phyloP scores from a whole-genome alignment of 1,140 invertebrate species.

The Sinonovacula constricta region DNA sequence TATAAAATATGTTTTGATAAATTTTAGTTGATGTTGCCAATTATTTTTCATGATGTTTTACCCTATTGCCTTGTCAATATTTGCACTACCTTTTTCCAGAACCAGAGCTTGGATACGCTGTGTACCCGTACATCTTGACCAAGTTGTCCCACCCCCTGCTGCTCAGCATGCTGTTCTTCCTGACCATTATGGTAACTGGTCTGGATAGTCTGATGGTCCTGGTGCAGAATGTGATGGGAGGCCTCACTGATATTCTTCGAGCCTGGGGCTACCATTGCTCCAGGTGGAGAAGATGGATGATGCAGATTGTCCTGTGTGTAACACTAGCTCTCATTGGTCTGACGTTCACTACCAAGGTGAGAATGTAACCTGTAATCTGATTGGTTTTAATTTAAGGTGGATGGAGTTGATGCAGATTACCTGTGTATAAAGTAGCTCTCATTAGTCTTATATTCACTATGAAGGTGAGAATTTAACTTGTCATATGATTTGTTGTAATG shows the following conservation, averaged over 20 bases:
- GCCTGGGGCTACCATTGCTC: conserved; percentile 72
- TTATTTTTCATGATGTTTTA: no score
- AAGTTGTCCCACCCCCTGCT: conserved; percentile 94
- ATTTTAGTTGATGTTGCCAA: no score
- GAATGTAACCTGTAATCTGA: no score
- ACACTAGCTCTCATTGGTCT: conserved; percentile 66
- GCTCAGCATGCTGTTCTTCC: conserved; percentile 98
- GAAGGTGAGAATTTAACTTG: no score
- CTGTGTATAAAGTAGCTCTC: no score
- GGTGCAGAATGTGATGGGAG: conserved; percentile 87
- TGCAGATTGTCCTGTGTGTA: conserved; percentile 64
- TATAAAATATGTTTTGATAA: no score
- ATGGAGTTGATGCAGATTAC: no score
- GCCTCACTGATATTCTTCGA: conserved; percentile 84
- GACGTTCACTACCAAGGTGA: conserved; percentile 72
- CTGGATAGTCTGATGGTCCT: conserved; percentile 92
- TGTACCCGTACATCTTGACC: conserved; percentile 96
- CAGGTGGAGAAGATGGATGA: conserved; percentile 37
- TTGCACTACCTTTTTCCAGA: conserved; percentile 82
- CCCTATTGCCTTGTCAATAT: no score
- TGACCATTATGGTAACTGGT: conserved; percentile 95
- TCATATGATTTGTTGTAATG: no score
- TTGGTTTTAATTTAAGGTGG: no score
- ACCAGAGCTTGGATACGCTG: conserved; percentile 95
- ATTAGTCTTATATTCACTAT: no score